Evolutionary conservation across 2,888 invertebrate genomes (phyloP).

Genomic region (Baccha elongata): DNA sequence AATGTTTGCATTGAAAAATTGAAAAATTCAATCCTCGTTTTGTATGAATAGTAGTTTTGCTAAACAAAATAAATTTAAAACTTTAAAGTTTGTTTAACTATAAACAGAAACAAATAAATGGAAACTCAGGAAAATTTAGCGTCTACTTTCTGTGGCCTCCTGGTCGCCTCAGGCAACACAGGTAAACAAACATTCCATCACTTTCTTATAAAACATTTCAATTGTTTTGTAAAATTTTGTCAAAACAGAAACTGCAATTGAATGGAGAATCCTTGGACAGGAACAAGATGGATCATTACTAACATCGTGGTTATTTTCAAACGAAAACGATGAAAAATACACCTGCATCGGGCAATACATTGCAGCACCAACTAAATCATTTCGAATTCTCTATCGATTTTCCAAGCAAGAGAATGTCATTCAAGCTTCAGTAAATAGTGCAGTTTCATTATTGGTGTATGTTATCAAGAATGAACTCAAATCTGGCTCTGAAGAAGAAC

Average conservation of each 20-base stretch:
- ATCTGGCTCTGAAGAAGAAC: constrained; percentile 75
- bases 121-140: constrained; percentile 82
- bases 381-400: constrained; percentile 86
- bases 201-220: not conserved
- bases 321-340: constrained; percentile 78
- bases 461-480: constrained; percentile 85
- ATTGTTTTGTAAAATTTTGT: constrained; percentile 2
- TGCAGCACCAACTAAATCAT: constrained; percentile 84
- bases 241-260: constrained; percentile 86
- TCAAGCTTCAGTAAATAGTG: constrained; percentile 90
- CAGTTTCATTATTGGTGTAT: constrained; percentile 87
- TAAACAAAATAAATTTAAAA: no score
- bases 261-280: constrained; percentile 92
- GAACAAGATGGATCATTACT: constrained; percentile 90
- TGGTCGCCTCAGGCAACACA: constrained; percentile 80
- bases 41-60: no score
- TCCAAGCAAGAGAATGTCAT: constrained; percentile 86
- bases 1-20: no score
- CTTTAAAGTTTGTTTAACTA: no score
- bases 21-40: no score
- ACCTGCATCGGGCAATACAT: constrained; percentile 86
- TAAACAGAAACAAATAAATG: no score
- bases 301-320: constrained; percentile 86
- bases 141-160: constrained; percentile 81
- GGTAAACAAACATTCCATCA: constrained; percentile 75